Conservation (phyloP, 2,888 invertebrate genomes). For the Metopia argyrocephala region DNA sequence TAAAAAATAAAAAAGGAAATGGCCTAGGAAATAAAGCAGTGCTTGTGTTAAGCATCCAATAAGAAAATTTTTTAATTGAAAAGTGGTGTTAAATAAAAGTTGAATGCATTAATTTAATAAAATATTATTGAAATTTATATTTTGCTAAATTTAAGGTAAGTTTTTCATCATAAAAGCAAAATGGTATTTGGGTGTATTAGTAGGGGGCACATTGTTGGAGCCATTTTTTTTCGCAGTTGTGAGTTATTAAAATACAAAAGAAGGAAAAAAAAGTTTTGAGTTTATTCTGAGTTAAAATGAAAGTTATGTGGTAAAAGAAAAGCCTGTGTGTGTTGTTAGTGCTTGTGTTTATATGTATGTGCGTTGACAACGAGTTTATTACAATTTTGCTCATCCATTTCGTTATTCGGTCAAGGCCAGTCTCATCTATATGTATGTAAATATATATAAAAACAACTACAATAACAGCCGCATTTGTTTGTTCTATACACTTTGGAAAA, state of each 20-base stretch:
- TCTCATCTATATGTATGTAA: slow-evolving; percentile 25
- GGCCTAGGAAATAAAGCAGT: neutral
- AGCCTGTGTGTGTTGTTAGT: neutral
- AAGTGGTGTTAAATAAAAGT: neutral
- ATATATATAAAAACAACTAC: neutral
- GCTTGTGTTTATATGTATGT: neutral
- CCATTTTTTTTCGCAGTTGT: neutral
- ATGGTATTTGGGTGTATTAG: too few relatives aligned
- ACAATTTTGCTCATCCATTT: slow-evolving; percentile 10
- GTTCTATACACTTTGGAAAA: neutral
- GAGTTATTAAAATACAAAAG: neutral
- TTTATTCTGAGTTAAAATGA: neutral
- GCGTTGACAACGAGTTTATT: neutral
- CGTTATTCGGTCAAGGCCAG: slow-evolving; percentile 52
- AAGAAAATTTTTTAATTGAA: neutral
- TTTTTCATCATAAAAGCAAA: neutral
- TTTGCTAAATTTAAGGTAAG: neutral
- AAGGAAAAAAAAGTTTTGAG: too few relatives aligned
- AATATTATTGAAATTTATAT: neutral
- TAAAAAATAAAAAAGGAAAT: neutral
- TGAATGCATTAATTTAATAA: neutral
- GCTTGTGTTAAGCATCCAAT: neutral
- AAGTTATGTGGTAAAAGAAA: neutral
- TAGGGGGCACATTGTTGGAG: too few relatives aligned
- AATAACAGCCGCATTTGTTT: neutral